Conservation (phyloP, 2,888 invertebrate species). For the Blastobasis lacticolella region DNA sequence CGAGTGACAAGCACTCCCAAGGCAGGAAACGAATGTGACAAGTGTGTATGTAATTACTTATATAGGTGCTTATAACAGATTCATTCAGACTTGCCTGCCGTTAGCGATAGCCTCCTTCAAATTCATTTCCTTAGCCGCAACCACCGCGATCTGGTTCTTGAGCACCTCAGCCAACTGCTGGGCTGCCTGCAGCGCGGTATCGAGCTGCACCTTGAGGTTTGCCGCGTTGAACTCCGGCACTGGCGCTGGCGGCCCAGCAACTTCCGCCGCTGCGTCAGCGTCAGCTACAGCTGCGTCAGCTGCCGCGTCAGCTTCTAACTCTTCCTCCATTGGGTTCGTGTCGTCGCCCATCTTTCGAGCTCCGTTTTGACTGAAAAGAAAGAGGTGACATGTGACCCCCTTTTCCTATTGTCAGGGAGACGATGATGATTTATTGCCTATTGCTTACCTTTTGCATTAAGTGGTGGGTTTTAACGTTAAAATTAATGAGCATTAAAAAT, state of each 20-base stretch:
- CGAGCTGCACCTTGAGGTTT: slow-evolving; percentile 34
- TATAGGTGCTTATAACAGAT: background rate
- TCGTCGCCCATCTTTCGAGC: too few species aligned
- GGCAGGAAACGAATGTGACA: too few species aligned
- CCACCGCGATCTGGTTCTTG: slow-evolving; percentile 32
- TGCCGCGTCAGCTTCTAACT: too few species aligned
- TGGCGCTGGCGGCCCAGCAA: background rate
- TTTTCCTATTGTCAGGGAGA: too few species aligned
- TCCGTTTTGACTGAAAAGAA: too few species aligned
- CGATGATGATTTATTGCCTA: too few species aligned
- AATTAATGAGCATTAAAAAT: background rate
- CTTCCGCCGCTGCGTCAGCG: too few species aligned
- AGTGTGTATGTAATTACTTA: background rate
- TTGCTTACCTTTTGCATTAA: background rate
- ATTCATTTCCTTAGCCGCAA: slow-evolving; percentile 29
- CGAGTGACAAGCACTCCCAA: too few species aligned
- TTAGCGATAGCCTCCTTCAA: slow-evolving; percentile 50
- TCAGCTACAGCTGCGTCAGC: too few species aligned
- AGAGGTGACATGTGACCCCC: too few species aligned
- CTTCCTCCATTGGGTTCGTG: too few species aligned
- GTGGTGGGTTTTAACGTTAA: too few species aligned
- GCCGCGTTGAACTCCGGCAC: slow-evolving; percentile 15
- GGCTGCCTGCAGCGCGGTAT: slow-evolving; percentile 36
- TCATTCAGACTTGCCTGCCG: slow-evolving; percentile 38
- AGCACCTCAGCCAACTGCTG: slow-evolving; percentile 34